Conservation (phyloP, 2,888 invertebrate genomes). For the Coleophora deauratella region DNA sequence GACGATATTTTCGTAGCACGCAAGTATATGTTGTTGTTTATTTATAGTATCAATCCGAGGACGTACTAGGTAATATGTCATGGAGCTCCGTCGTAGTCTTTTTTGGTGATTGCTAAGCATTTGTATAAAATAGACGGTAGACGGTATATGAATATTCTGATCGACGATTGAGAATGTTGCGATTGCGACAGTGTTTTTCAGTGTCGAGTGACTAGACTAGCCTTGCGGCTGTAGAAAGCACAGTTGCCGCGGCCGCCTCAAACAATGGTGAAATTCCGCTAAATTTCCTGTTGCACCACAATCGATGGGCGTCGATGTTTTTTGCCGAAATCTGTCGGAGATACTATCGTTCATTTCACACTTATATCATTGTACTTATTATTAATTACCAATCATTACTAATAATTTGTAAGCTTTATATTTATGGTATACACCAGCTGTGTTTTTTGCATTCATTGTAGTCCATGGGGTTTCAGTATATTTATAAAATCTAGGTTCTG, state of each 20-base stretch:
- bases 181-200: constrained; percentile 60
- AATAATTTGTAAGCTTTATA: too few relatives aligned
- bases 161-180: constrained; percentile 25
- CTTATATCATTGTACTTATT: neutral
- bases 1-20: constrained; percentile 39
- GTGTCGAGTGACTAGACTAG: constrained; percentile 59
- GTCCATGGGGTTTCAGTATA: too few relatives aligned
- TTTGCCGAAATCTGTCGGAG: constrained; percentile 1
- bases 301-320: constrained; percentile 15
- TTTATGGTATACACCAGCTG: too few relatives aligned
- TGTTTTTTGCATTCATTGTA: too few relatives aligned
- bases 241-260: constrained; percentile 41
- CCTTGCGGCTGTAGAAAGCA: constrained; percentile 66
- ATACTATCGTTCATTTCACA: neutral
- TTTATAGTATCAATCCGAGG: constrained; percentile 64
- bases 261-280: constrained; percentile 51
- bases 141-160: too few relatives aligned
- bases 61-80: constrained; percentile 64
- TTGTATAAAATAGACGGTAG: too few relatives aligned
- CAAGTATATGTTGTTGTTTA: constrained; percentile 61
- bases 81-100: constrained; percentile 48
- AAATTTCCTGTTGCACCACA: constrained; percentile 35
- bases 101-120: constrained; percentile 35
- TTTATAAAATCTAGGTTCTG: too few relatives aligned
- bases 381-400: too few relatives aligned